Evolutionary conservation across 1,140 invertebrate species (phyloP).

Genomic region (Neodiprion lecontei): DNA sequence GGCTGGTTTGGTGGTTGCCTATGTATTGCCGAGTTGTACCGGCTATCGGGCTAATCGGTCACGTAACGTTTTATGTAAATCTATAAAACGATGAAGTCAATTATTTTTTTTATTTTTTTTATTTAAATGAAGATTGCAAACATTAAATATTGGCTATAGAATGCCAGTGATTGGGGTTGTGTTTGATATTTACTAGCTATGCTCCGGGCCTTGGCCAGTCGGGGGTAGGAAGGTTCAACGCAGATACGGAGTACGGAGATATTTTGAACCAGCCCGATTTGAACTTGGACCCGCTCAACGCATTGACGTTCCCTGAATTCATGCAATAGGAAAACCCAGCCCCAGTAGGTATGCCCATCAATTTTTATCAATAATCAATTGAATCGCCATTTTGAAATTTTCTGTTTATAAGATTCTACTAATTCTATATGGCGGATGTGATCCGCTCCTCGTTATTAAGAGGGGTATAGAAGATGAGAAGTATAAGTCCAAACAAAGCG

Average conservation of each 20-base stretch:
- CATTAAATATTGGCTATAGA: slow-evolving; percentile 26
- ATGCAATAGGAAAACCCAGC: slow-evolving; percentile 52
- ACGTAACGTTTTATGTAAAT: slow-evolving; percentile 17
- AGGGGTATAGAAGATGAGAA: slow-evolving; percentile 8
- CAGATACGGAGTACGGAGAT: slow-evolving; percentile 58
- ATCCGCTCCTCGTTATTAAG: neutral
- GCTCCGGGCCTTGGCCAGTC: slow-evolving; percentile 59
- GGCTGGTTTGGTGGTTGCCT: slow-evolving; percentile 34
- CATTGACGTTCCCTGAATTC: slow-evolving; percentile 53
- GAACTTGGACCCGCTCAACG: slow-evolving; percentile 53
- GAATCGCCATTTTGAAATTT: neutral
- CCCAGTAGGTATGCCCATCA: slow-evolving; percentile 45
- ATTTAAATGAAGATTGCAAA: neutral
- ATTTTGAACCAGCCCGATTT: slow-evolving; percentile 54
- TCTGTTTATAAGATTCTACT: neutral
- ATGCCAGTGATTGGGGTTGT: slow-evolving; percentile 63
- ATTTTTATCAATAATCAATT: neutral
- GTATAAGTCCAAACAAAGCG: neutral
- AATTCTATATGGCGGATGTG: slow-evolving; percentile 5
- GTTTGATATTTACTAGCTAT: slow-evolving; percentile 59
- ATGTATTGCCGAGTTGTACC: slow-evolving; percentile 22
- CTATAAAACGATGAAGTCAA: slow-evolving; percentile 13
- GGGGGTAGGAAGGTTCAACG: slow-evolving; percentile 46
- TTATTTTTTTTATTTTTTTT: neutral
- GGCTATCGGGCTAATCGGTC: neutral